phyloP scores from a whole-genome alignment of 2,113 vertebrate genomes.

The Pyxicephalus adspersus region DNA sequence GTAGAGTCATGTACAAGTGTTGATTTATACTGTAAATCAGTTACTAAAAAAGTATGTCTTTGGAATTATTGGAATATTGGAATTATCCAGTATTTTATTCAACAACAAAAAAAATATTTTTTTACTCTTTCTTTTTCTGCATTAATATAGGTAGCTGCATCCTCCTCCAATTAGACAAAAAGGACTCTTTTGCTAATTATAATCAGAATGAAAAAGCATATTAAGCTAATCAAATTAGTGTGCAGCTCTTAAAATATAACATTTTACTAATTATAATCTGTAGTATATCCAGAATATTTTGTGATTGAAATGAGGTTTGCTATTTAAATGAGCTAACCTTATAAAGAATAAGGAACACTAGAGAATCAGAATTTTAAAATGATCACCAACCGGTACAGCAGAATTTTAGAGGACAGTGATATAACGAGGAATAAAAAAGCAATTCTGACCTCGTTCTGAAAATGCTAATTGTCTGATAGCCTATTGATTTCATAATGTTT shows the following conservation, averaged over 20 bases:
- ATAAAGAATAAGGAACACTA: not conserved
- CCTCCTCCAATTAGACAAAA: slow-evolving; percentile 12
- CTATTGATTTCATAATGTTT: too few relatives aligned
- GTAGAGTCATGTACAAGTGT: too few relatives aligned
- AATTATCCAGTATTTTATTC: not conserved
- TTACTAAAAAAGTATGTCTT: too few relatives aligned
- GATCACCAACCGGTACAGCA: not conserved
- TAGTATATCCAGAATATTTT: not conserved
- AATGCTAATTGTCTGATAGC: too few relatives aligned
- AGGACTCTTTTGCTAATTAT: slow-evolving; percentile 1
- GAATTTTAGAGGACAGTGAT: too few relatives aligned
- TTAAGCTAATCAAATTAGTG: slow-evolving; percentile 22
- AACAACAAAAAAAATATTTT: not conserved
- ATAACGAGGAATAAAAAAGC: too few relatives aligned
- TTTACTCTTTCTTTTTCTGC: not conserved
- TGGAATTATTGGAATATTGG: too few relatives aligned
- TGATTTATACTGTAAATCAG: too few relatives aligned
- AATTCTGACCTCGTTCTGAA: too few relatives aligned
- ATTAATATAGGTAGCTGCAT: slow-evolving; percentile 1
- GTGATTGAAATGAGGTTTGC: not conserved
- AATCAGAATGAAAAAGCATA: not conserved
- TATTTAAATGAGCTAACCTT: not conserved
- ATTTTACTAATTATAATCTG: slow-evolving; percentile 17
- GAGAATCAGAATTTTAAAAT: too few relatives aligned
- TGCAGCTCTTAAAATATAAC: slow-evolving; percentile 9